Evolutionary conservation across 2,888 invertebrate species (phyloP), one percentile per base, ranked within the genome.

Genomic region (Eristalis tenax): DNA sequence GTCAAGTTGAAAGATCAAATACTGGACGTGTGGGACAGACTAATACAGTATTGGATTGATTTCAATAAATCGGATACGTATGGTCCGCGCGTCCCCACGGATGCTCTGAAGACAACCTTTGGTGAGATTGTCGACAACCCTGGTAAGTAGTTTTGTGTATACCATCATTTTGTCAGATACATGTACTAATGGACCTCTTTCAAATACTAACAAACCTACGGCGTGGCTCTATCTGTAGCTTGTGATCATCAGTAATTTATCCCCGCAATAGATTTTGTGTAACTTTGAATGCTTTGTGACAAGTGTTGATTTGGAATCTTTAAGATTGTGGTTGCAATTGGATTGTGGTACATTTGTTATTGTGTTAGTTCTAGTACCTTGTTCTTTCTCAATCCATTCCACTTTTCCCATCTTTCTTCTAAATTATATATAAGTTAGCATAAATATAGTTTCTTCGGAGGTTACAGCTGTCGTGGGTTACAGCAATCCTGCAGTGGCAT

Each of bases 21-120:
- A 1, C 93, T 99, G 56, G 98, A 98, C 92, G 94, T 99, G 22
- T 99, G 98, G 98, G 99, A 99, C 93, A 94, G 97, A 83, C 95
- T 98, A 63, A 99, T 99, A 93, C 97, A 98, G 93, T 96, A 97
- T 83, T 98, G 97, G 97, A 96, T 98, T 93, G 96, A 96, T 91
- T 95, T 96, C 0, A 95, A 95, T 89, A 93, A 93, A 76, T 91
- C 92, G 13, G 94, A 94, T 83, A 90, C 93, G 8, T 91, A 93
- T 88, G 97, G 97, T 0, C 97, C 97, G 0, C 94, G 95, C 79
- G 97, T 97, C 0, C 96, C 97, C 78, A 94, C 95, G 13, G 94
- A 95, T 64, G 97, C 97, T 0, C 95, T 97, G 3, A 95, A 95
- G 89, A 95, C 95, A 90, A 96, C 96, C 0, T 94, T 96, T 69